Evolutionary conservation across 64 coral and sea anemone species (phyloP), one percentile per base, ranked within the genome.

Genomic region (Astreopora myriophthalma): DNA sequence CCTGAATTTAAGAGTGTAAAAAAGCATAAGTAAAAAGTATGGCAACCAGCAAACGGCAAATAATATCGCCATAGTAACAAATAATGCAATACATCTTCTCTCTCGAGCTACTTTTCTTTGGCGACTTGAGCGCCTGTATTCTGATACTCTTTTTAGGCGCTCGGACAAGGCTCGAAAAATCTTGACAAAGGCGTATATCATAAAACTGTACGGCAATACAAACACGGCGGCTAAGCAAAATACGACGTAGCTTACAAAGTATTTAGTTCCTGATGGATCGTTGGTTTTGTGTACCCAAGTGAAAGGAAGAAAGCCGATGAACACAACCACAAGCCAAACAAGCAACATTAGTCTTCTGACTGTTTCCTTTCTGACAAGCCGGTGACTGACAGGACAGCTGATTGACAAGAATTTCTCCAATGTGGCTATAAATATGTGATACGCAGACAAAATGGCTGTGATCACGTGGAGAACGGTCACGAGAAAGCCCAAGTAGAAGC

Each of bases 151-250:
- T 62, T 55, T 61, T 23, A 34, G 31, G 22, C 79, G 52, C 22
- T 19, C 35, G 19, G 79, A 34, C 38, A 83, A 17, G 31, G 32
- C 57, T 16, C 57, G 60, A 24, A 83, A 83, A 23, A 83, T 83
- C 30, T 33, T 83, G 19, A 83, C 52, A 83, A 83, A 83, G 2
- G 79, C 79, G n/a, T 83, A 83, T 38, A 83, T 23, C 55, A 83
- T 83, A 64, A 83, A 64, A 22, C 19, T 64, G 79, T 83, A 83
- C 5, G 79, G 79, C 32, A 83, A 26, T 8, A 23, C 34, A 83
- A 83, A 83, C 9, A 83, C 79, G 2, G 8, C 57, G 22, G 38
- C 57, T 64, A 83, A 24, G 12, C 79, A 83, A 17, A 11, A 63
- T 20, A 64, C 38, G 0, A 37, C 1, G 57, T 83, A 64, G n/a